These are phyloP conservation scores for Hippocampus barbouri DNA, from an alignment of 2,113 vertebrate genomes.

Conservation along the genomic window DNA sequence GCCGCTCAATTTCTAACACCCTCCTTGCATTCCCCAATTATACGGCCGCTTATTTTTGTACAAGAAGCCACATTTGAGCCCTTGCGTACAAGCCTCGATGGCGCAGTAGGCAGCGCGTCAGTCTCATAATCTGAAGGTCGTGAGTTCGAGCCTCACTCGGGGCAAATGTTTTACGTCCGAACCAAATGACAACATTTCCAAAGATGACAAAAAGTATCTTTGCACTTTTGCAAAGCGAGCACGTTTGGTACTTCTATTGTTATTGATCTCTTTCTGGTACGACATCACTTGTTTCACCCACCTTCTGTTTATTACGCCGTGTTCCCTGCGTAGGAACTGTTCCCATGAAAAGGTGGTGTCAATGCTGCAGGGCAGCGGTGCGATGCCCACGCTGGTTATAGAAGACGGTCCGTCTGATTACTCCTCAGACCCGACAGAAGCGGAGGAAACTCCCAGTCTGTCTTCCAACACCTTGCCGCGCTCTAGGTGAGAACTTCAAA, in stretches of 20 bases:
- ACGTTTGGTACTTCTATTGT: neutral
- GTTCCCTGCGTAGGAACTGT: conserved; percentile 79
- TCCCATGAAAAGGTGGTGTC: conserved; percentile 99
- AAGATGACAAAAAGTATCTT: no score
- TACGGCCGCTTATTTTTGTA: no score
- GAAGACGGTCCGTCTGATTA: conserved; percentile 86
- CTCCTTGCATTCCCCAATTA: no score
- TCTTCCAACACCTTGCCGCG: conserved; percentile 56
- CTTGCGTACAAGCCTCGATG: no score
- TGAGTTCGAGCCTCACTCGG: no score
- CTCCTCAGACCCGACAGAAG: conserved; percentile 80
- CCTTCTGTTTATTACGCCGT: neutral
- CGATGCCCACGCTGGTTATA: conserved; percentile 92
- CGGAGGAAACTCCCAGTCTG: conserved; percentile 67
- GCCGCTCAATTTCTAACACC: no score
- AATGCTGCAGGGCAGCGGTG: conserved; percentile 97
- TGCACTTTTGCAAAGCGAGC: neutral
- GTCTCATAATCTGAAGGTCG: no score
- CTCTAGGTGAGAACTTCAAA: conserved; percentile 46
- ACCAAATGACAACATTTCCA: no score
- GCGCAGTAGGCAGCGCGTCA: no score
- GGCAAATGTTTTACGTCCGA: no score
- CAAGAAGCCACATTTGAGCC: no score
- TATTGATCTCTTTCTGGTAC: neutral
- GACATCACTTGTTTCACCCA: neutral